Evolutionary conservation across 2,888 invertebrate species (phyloP).

Genomic region (Dynastes grantii): DNA sequence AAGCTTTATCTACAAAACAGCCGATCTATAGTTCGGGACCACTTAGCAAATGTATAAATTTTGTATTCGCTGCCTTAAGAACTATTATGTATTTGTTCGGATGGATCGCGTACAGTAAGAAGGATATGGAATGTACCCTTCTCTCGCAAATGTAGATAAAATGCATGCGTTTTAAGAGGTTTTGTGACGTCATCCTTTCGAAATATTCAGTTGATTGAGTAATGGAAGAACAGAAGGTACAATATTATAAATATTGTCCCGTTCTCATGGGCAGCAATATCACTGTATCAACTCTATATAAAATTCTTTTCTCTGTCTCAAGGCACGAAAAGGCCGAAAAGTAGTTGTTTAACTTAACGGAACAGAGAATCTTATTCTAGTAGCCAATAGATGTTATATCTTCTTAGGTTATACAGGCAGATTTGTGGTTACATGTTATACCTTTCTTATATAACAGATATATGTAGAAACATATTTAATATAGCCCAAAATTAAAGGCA

Average conservation of each 20-base stretch:
- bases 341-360: not conserved
- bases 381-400: too few relatives aligned
- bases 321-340: not conserved
- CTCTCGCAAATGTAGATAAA: not conserved
- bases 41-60: constrained; percentile 68
- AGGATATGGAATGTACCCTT: not conserved
- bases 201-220: too few relatives aligned
- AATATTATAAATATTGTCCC: not conserved
- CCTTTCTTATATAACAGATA: too few relatives aligned
- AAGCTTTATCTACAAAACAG: constrained; percentile 24
- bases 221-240: too few relatives aligned
- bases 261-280: not conserved
- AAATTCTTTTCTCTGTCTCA: not conserved
- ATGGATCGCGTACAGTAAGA: not conserved
- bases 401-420: too few relatives aligned
- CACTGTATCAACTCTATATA: not conserved
- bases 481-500: too few relatives aligned
- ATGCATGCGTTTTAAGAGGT: not conserved
- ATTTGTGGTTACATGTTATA: too few relatives aligned
- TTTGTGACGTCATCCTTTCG: too few relatives aligned
- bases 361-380: not conserved
- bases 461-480: too few relatives aligned
- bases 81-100: not conserved
- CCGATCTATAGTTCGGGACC: constrained; percentile 61
- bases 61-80: not conserved